A percentile compares a stretch with the other conserved stretches of the same genome.
phyloP scores from a whole-genome alignment of 30 jellyfish, hydroid and myxozoan genomes.

The Hydractinia symbiolongicarpus region DNA sequence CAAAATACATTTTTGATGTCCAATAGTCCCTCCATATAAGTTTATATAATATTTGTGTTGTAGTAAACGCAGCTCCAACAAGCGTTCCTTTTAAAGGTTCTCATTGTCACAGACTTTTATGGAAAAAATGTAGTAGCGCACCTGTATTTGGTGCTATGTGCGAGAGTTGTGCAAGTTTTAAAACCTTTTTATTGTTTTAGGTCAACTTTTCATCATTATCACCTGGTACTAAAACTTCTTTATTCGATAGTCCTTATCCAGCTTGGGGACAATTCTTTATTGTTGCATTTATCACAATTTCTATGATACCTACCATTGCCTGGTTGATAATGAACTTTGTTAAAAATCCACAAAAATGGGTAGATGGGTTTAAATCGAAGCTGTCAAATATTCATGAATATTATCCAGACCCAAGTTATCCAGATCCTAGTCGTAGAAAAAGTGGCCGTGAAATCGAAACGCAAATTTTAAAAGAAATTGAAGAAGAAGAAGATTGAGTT shows the following conservation, averaged over 20 bases:
- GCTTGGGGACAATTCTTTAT: slow-evolving; percentile 88
- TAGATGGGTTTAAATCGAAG: not conserved
- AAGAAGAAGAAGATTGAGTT: not conserved
- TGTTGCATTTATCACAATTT: slow-evolving; percentile 41
- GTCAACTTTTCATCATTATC: slow-evolving; percentile 35
- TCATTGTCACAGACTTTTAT: not conserved
- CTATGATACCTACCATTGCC: slow-evolving; percentile 52
- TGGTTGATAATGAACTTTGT: slow-evolving; percentile 38
- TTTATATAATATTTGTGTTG: not conserved
- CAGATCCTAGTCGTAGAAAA: slow-evolving; percentile 59
- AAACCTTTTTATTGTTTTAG: slow-evolving; percentile 16
- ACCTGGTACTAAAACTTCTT: slow-evolving; percentile 56
- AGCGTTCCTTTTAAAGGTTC: not conserved
- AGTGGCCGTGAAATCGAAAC: slow-evolving; percentile 50
- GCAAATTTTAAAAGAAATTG: slow-evolving; percentile 41
- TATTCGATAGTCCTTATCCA: slow-evolving; percentile 50
- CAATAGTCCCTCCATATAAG: not conserved
- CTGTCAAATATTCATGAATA: slow-evolving; percentile 36
- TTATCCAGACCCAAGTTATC: slow-evolving; percentile 78
- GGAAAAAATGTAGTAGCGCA: not conserved
- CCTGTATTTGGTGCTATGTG: not conserved
- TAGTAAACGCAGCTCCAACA: not conserved
- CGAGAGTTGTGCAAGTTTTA: not conserved
- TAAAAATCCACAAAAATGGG: slow-evolving; percentile 6
- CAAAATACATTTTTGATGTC: too few relatives aligned